Base-by-base conservation (phyloP, 1,140 invertebrate genomes). In the Aphis craccivora region DNA sequence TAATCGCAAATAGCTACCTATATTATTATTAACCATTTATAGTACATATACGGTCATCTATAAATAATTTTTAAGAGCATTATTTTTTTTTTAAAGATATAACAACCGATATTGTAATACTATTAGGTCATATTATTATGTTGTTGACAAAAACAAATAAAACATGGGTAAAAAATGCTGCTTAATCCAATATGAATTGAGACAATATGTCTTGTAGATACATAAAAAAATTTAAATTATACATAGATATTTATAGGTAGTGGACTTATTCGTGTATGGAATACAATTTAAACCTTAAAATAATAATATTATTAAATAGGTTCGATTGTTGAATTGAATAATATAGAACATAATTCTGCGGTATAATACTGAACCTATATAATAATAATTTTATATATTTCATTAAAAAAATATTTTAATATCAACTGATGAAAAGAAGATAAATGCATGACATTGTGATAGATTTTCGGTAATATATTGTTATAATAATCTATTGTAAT, bases 41-140 rank as follows among this genome's bases (percentile, higher is more conserved):
- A 4, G 40, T 86, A 45, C 0, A 18, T 22, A 51, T 51, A 51
- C 48, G 8, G 18, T 18, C 30, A 11, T 48, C 30, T n/a, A 45
- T 45, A 87, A 87, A 48, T 51, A 9, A n/a, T 88, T 51, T 88
- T 53, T 88, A 88, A 53, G n/a, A 23, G n/a, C 48, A 35, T 88
- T 35, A 5, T 88, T 88, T 6, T 5, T 76, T n/a, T 87, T 86
- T 45, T 11, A 30, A 18, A 45, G 1, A 45, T 23, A 83, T 3
- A 37, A 81, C 20, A 43, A 45, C 9, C 18, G 23, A 45, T 23
- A 25, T 67, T 11, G 25, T 25, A 6, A 86, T 86, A 43, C 9
- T 43, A 45, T 45, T 84, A 84, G 11, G 40, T 86, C 84, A 45
- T 43, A 43, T 86, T 45, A 43, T 45, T 45, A 86, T 43, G 11